These are phyloP conservation scores for Nycteola revayana DNA, from an alignment of 2,888 invertebrate species.

Conservation along the genomic window DNA sequence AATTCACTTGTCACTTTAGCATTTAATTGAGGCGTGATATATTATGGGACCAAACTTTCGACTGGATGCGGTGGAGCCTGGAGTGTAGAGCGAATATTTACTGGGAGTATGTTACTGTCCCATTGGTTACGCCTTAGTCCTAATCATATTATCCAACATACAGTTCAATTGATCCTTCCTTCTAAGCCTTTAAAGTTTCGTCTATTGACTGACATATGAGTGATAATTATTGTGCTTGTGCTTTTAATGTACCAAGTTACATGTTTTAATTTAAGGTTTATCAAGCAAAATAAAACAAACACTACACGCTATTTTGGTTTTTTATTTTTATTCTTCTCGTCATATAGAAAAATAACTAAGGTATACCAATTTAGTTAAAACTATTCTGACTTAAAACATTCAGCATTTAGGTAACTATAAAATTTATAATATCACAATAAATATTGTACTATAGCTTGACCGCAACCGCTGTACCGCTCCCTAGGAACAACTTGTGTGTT, in stretches of 20 bases:
- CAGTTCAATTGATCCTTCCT: conserved; percentile 62
- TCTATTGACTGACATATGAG: conserved; percentile 76
- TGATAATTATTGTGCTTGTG: conserved; percentile 78
- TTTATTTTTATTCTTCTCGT: conserved; percentile 20
- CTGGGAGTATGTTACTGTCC: conserved; percentile 62
- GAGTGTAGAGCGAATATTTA: conserved; percentile 44
- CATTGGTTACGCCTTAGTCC: conserved; percentile 73
- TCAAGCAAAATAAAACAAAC: conserved; percentile 67
- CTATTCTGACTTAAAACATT: no score
- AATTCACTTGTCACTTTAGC: conserved; percentile 38
- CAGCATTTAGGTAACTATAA: no score
- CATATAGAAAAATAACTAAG: no score
- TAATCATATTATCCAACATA: conserved; percentile 32
- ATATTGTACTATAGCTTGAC: no score
- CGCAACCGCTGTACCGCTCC: no score
- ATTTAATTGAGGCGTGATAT: conserved; percentile 61
- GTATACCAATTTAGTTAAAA: no score
- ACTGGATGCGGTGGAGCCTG: conserved; percentile 51
- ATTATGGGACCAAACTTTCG: conserved; percentile 68
- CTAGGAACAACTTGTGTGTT: no score
- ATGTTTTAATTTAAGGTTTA: conserved; percentile 66
- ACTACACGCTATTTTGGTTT: conserved; percentile 60
- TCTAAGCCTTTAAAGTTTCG: conserved; percentile 63
- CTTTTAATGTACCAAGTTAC: conserved; percentile 78
- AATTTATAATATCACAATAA: no score